A percentile compares a stretch with the other conserved stretches of the same genome.
Conservation (phyloP, 2,888 invertebrate genomes). For the Siphonodentalium dalli region DNA sequence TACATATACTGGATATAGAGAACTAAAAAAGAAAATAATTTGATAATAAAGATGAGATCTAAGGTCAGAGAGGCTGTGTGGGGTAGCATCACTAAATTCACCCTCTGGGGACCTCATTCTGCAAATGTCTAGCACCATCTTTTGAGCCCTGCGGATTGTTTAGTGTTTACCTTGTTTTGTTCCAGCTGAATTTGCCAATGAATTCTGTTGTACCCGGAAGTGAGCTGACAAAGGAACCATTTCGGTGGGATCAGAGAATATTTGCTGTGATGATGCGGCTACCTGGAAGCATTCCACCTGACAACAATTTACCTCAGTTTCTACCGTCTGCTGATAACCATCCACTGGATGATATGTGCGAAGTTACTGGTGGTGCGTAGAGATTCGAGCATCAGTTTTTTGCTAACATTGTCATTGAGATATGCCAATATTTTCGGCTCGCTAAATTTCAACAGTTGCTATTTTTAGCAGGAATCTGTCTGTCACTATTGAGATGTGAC, state of each 20-base stretch:
- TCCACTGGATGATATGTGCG: slow-evolving; percentile 97
- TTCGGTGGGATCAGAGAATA: slow-evolving; percentile 98
- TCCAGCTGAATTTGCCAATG: slow-evolving; percentile 87
- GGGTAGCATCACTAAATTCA: too few relatives aligned
- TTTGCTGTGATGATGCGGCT: slow-evolving; percentile 93
- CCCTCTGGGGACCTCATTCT: too few relatives aligned
- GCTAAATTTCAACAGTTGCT: too few relatives aligned
- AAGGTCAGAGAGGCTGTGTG: not conserved
- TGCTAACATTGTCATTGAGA: too few relatives aligned
- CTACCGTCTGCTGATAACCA: slow-evolving; percentile 92
- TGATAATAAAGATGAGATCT: too few relatives aligned
- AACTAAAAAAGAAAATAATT: too few relatives aligned
- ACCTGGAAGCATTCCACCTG: slow-evolving; percentile 81
- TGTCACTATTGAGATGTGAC: too few relatives aligned
- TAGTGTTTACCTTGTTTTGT: slow-evolving; percentile 14
- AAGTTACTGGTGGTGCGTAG: slow-evolving; percentile 89
- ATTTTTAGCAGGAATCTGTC: too few relatives aligned
- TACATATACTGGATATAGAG: not conserved
- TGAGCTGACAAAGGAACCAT: slow-evolving; percentile 97
- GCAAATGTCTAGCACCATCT: too few relatives aligned
- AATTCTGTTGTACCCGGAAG: slow-evolving; percentile 89
- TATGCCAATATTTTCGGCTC: too few relatives aligned
- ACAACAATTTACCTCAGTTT: slow-evolving; percentile 68
- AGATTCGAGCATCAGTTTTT: not conserved
- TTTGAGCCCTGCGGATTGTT: too few relatives aligned